Conservation (phyloP, 1,140 invertebrate species). For the Periplaneta americana region DNA sequence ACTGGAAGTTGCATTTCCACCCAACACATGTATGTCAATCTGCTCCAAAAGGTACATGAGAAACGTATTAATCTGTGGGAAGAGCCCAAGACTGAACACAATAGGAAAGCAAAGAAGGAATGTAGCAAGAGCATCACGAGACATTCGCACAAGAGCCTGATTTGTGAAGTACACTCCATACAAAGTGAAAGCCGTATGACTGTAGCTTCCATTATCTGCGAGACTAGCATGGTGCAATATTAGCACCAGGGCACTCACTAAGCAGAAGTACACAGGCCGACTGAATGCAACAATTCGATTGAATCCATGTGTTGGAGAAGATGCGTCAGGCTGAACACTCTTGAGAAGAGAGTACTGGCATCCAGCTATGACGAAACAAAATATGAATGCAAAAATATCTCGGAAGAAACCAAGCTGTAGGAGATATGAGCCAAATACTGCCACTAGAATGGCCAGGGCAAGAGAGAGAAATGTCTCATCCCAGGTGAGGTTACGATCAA, state of each 20-base stretch:
- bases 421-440: slow-evolving; percentile 76
- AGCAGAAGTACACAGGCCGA: slow-evolving; percentile 91
- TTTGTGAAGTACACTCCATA: slow-evolving; percentile 74
- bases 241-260: slow-evolving; percentile 72
- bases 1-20: slow-evolving; percentile 92
- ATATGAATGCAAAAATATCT: slow-evolving; percentile 89
- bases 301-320: slow-evolving; percentile 96
- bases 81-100: slow-evolving; percentile 88
- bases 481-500: slow-evolving; percentile 87
- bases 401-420: slow-evolving; percentile 82
- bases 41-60: slow-evolving; percentile 93
- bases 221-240: slow-evolving; percentile 38
- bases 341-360: slow-evolving; percentile 97
- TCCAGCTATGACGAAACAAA: slow-evolving; percentile 94
- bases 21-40: slow-evolving; percentile 95
- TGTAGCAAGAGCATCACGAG: slow-evolving; percentile 67
- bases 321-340: slow-evolving; percentile 97
- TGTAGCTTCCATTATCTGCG: neutral
- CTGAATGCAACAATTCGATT: slow-evolving; percentile 92
- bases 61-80: slow-evolving; percentile 88
- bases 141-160: slow-evolving; percentile 55
- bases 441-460: slow-evolving; percentile 78
- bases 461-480: slow-evolving; percentile 81
- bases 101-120: slow-evolving; percentile 89
- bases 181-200: slow-evolving; percentile 49